A percentile compares a stretch with the other conserved stretches of the same genome.
Evolutionary conservation across 2,113 vertebrate genomes (phyloP).

Genomic region (Campylomormyrus numenius): DNA sequence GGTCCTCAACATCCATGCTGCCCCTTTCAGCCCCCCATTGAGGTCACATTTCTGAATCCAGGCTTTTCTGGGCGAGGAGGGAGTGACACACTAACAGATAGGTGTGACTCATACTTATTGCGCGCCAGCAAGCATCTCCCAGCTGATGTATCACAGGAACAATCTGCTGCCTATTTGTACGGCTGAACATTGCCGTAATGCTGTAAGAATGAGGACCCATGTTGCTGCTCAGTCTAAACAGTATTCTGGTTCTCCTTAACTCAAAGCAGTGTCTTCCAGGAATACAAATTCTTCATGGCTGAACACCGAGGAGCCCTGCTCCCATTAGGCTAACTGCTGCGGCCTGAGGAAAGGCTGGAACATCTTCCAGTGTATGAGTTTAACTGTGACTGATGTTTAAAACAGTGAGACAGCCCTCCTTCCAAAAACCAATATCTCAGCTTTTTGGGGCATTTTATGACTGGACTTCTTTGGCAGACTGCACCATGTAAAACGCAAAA

Average conservation of each 20-base stretch:
- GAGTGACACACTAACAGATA: background rate
- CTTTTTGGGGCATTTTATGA: conserved; percentile 11
- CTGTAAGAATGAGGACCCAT: background rate
- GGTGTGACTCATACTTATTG: background rate
- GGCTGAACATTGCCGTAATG: background rate
- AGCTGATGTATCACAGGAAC: background rate
- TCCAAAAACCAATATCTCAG: background rate
- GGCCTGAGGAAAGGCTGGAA: background rate
- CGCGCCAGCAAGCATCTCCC: background rate
- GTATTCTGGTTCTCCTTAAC: background rate
- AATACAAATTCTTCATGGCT: background rate
- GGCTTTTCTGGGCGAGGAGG: background rate
- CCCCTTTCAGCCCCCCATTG: background rate
- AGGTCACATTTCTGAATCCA: background rate
- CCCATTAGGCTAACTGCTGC: background rate
- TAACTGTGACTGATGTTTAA: conserved; percentile 5
- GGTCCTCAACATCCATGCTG: background rate
- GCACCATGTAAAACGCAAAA: conserved; percentile 23
- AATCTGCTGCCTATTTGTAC: background rate
- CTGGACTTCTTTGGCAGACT: conserved; percentile 24
- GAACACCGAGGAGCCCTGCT: background rate
- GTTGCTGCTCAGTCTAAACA: background rate
- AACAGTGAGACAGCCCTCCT: background rate
- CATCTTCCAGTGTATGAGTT: background rate
- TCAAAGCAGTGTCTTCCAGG: background rate